Evolutionary conservation across 1,140 invertebrate genomes (phyloP), one percentile per base, ranked within the genome.

Genomic region (Ylistrum balloti): DNA sequence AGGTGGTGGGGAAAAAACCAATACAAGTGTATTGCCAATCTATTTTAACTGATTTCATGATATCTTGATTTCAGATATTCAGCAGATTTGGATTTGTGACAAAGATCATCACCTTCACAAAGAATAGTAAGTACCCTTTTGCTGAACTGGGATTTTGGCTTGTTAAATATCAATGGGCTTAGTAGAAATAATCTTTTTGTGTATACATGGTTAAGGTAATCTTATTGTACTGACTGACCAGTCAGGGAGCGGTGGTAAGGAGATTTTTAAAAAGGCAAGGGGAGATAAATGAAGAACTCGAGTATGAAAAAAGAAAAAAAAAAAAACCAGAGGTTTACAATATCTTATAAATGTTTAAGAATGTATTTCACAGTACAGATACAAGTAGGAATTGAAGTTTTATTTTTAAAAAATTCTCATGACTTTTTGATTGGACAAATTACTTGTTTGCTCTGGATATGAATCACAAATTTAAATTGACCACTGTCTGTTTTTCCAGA

Each of bases 101-200:
- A 93, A 99, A 99, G 97, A 99, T 99, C 94, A 99, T 99, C 95
- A 99, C 99, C 92, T 99, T 99, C 97, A 99, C 98, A 94, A 99
- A 99, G 97, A 99, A 99, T 96, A 99, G 98, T 99, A 97, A 98
- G 98, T 98, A 90, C 33, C 20, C 48, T 45, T 93, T 89, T 91
- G 92, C 86, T 85, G 89, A 90, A 91, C 91, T 91, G 87, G 33
- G 85, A 91, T 87, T 90, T 85, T 56, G 38, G 89, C 86, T 45
- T 48, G n/a, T 87, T n/a, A 45, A 86, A 86, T 20, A 13, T 32
- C 38, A 86, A 33, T 86, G 86, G 20, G 33, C 17, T 89, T 93
- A 87, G 38, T 90, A 85, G 87, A 28, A 15, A 22, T 45, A 48
- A 48, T 48, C 45, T 17, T 2, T n/a, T 48, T 17, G 45, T 48